A percentile compares a stretch with the other conserved stretches of the same genome.
Conservation (phyloP, 2,888 invertebrate genomes). For the Torymus aiolomorphi region DNA sequence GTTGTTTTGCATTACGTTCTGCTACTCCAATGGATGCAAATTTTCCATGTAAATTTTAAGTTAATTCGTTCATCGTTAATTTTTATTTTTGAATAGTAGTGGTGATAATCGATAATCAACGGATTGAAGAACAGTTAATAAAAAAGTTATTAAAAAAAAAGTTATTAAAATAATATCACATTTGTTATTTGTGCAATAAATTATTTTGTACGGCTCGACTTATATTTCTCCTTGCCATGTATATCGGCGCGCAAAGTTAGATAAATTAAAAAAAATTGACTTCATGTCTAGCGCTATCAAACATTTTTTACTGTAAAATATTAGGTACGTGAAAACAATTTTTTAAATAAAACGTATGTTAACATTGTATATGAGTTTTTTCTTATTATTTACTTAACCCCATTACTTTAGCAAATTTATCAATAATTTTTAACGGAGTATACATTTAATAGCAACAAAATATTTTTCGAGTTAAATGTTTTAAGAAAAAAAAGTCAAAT, state of each 20-base stretch:
- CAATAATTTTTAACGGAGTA: not conserved
- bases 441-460: too few species aligned
- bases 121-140: too few species aligned
- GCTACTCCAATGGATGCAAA: too few species aligned
- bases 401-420: conserved; percentile 20
- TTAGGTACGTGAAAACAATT: conserved; percentile 65
- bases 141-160: too few species aligned
- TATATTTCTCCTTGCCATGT: conserved; percentile 64
- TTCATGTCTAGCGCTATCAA: conserved; percentile 66
- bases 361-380: conserved; percentile 47
- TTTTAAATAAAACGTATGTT: conserved; percentile 66
- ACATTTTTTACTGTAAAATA: conserved; percentile 71
- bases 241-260: conserved; percentile 61
- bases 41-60: too few species aligned
- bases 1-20: conserved; percentile 30
- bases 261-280: conserved; percentile 64
- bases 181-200: conserved; percentile 64
- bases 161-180: not conserved
- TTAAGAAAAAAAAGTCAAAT: not conserved
- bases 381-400: conserved; percentile 41
- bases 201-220: conserved; percentile 64
- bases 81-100: too few species aligned
- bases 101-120: too few species aligned
- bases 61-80: too few species aligned
- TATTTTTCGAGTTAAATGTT: not conserved